A percentile compares a stretch with the other conserved stretches of the same genome.
Conservation (phyloP, 2,888 invertebrate species). For the Synanthedon andrenaeformis region DNA sequence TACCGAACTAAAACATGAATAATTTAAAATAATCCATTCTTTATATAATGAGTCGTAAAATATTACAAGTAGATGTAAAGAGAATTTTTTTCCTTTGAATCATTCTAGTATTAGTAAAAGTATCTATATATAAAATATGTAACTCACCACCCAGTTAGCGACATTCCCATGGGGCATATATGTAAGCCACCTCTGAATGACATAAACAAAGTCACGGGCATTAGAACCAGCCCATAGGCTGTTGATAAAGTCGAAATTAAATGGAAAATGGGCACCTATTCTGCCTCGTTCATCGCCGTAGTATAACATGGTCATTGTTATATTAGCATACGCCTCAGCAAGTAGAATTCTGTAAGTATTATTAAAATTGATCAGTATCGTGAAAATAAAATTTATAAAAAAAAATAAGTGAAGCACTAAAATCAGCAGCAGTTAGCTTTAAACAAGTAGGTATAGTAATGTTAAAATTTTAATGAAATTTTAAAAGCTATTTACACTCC, state of each 20-base stretch:
- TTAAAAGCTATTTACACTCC: too few species aligned
- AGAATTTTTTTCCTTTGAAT: too few species aligned
- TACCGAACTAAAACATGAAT: slow-evolving; percentile 67
- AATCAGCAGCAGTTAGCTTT: neutral
- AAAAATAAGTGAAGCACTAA: neutral
- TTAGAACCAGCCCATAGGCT: slow-evolving; percentile 50
- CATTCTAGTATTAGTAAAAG: neutral
- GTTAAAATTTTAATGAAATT: neutral
- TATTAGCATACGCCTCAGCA: slow-evolving; percentile 72
- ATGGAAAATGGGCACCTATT: slow-evolving; percentile 72
- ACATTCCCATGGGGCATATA: slow-evolving; percentile 68
- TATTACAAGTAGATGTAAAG: neutral
- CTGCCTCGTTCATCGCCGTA: slow-evolving; percentile 62
- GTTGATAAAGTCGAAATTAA: slow-evolving; percentile 74
- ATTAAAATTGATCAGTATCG: too few species aligned
- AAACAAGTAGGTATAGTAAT: too few species aligned
- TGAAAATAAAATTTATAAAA: neutral
- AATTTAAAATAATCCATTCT: neutral
- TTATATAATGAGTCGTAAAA: neutral
- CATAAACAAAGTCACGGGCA: slow-evolving; percentile 56
- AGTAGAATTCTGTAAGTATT: slow-evolving; percentile 58
- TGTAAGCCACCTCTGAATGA: slow-evolving; percentile 70
- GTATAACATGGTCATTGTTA: slow-evolving; percentile 69
- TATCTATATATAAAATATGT: neutral
- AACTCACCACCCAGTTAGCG: slow-evolving; percentile 76